Base-by-base conservation (phyloP, 2,888 invertebrate genomes). In the Cerastoderma edule region DNA sequence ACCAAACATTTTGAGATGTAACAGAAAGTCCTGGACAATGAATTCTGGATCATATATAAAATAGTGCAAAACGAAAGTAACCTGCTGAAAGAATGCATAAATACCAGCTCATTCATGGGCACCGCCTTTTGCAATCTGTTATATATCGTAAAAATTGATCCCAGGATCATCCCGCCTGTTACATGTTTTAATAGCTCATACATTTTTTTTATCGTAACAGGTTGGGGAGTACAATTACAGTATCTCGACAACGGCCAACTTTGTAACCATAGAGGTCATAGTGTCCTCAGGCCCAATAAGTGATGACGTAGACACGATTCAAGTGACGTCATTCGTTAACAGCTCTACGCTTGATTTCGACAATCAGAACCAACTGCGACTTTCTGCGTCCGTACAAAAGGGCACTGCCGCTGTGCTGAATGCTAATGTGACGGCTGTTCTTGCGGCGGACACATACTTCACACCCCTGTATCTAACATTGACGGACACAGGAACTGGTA, bases 401-500 rank as follows among this genome's bases (percentile, higher is more conserved):
- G 65, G 65, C 10, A 22, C 19, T 2, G 24, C 10, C 16, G 46
- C 65, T 13, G 46, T 65, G 6, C 27, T 65, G 28, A 65, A 65
- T 65, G 65, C 65, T 3, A 65, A 44, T 27, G 65, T 65, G 24
- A 65, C 65, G 2, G 65, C 65, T 19, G 24, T 46, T 13, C 30
- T 65, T 5, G 65, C 65, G 19, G 65, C 46, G 1, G 46, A 44
- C 5, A 22, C 6, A 4, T 19, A 19, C 2, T 65, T 19, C 30
- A 8, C 19, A 27, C 65, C 65, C 2, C 5, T 19, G 8, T 13
- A 46, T 28, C 35, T 65, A 19, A 28, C 22, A 2, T 22, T 65
- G 28, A 24, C 4, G 22, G 65, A 65, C 27, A 39, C 19, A 16
- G 44, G 65, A n/a, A 65, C 32, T 28, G 65, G 65, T 65, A 44